These are phyloP conservation scores for Tinea pellionella DNA, from an alignment of 2,888 invertebrate genomes.

Conservation along the genomic window DNA sequence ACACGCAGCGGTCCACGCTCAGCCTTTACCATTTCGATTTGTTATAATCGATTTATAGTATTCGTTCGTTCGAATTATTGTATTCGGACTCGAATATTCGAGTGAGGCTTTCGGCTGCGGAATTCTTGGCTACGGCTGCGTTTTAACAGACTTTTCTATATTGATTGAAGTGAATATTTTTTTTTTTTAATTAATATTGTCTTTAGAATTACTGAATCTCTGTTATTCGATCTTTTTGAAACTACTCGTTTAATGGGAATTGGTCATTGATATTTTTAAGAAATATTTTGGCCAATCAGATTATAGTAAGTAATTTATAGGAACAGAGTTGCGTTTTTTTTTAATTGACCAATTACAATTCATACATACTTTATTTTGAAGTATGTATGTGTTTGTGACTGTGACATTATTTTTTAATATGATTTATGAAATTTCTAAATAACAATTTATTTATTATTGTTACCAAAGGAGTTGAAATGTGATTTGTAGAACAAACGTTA, in stretches of 20 bases:
- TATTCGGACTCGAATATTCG: background rate
- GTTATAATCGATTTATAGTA: background rate
- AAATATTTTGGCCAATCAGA: too few relatives aligned
- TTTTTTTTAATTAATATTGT: background rate
- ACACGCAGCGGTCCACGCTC: conserved; percentile 13
- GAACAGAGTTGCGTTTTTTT: background rate
- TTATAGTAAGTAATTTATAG: too few relatives aligned
- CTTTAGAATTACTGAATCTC: background rate
- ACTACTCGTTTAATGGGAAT: background rate
- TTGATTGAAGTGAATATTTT: background rate
- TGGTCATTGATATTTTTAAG: too few relatives aligned
- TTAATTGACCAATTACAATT: conserved; percentile 5
- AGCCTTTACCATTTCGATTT: background rate
- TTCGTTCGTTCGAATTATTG: background rate
- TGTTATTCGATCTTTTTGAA: background rate
- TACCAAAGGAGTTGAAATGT: background rate
- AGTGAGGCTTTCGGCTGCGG: background rate
- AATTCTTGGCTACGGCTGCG: background rate
- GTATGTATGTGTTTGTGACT: conserved; percentile 18
- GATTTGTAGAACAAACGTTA: background rate
- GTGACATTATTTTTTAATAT: conserved; percentile 14
- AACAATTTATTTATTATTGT: background rate
- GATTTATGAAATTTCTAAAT: background rate
- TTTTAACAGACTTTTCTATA: background rate
- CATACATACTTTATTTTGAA: conserved; percentile 10